Percentiles rank a stretch among this genome's conserved stretches.
Conservation (phyloP, 2,113 vertebrate genomes). For the Spilogale gracilis region DNA sequence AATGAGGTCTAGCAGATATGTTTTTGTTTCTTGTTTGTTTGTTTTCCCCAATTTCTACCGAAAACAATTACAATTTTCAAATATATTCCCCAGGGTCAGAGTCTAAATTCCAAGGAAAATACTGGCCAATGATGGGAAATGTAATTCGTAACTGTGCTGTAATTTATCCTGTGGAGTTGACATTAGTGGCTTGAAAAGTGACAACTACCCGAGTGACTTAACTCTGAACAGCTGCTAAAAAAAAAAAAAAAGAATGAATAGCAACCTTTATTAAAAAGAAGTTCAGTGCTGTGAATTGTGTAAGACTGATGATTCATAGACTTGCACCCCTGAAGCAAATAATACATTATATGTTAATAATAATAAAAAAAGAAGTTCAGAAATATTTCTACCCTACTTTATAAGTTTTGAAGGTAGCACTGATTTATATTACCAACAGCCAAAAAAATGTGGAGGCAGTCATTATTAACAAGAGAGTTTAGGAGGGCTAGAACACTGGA, state of each 20-base stretch:
- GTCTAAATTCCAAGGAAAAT: conserved; percentile 40
- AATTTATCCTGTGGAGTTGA: conserved; percentile 6
- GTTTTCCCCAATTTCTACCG: not conserved
- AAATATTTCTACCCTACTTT: not conserved
- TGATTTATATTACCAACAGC: conserved; percentile 17
- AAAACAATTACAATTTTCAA: conserved; percentile 46
- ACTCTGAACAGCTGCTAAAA: not conserved
- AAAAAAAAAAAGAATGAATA: not conserved
- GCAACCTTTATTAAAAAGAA: not conserved
- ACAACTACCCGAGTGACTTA: not conserved
- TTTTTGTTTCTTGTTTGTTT: not conserved
- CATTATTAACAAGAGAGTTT: not conserved
- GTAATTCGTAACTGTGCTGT: not conserved
- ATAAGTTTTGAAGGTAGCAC: not conserved
- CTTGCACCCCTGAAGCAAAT: no score
- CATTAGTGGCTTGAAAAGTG: conserved; percentile 40
- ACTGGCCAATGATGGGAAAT: not conserved
- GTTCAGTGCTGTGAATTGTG: not conserved
- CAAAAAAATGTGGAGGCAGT: not conserved
- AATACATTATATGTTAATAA: no score
- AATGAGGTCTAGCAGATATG: not conserved
- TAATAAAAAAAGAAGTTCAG: not conserved
- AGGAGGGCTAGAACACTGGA: not conserved
- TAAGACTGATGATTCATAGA: no score
- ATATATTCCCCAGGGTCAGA: not conserved